Conservation (phyloP, 2,888 invertebrate genomes). For the Antheraea assamensis region DNA sequence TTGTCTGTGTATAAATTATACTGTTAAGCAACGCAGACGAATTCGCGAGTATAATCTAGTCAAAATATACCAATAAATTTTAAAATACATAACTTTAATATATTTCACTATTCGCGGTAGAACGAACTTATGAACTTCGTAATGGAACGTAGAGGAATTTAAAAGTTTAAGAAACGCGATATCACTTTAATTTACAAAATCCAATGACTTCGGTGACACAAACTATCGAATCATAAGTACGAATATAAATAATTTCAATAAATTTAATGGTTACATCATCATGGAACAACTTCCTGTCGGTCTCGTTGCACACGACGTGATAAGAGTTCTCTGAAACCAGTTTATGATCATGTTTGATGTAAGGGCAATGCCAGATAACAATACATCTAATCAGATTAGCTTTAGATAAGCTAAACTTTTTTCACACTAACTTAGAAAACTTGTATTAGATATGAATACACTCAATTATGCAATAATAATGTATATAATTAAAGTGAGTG, state of each 20-base stretch:
- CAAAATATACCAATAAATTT: too few species aligned
- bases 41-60: too few species aligned
- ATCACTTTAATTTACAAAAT: not conserved
- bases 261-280: constrained; percentile 12
- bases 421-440: constrained; percentile 40
- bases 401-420: constrained; percentile 28
- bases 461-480: too few species aligned
- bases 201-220: not conserved
- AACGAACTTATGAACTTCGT: too few species aligned
- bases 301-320: constrained; percentile 35
- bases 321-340: constrained; percentile 55
- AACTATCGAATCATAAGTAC: not conserved
- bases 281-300: constrained; percentile 10
- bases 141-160: too few species aligned
- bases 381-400: constrained; percentile 57
- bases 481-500: too few species aligned
- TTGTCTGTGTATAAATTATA: too few species aligned
- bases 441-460: not conserved
- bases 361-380: constrained; percentile 77
- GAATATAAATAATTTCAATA: not conserved
- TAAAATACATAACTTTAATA: too few species aligned
- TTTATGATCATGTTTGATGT: constrained; percentile 45
- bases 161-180: too few species aligned
- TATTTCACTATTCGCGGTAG: too few species aligned
- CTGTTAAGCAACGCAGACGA: too few species aligned